A percentile compares a stretch with the other conserved stretches of the same genome.
These are phyloP conservation scores for Hippopotamyrus pictus DNA, from an alignment of 2,797 vertebrate species.

Conservation along the genomic window DNA sequence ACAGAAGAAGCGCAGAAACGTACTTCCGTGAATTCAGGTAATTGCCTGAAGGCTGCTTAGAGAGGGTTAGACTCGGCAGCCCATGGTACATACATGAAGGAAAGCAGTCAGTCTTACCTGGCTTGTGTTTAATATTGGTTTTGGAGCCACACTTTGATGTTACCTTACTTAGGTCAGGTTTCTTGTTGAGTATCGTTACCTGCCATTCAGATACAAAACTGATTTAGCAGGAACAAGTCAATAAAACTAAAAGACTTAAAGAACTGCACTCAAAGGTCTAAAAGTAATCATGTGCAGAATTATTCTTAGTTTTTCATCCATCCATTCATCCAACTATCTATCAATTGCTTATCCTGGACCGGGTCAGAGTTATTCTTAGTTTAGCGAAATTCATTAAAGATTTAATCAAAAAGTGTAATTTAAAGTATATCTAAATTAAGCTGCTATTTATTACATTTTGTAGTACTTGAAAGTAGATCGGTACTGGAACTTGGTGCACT, in stretches of 20 bases:
- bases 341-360: neutral
- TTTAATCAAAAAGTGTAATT: neutral
- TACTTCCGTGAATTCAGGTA: neutral
- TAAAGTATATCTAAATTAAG: neutral
- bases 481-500: neutral
- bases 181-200: conserved; percentile 92
- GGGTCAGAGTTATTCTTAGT: neutral
- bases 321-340: neutral
- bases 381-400: neutral
- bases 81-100: neutral
- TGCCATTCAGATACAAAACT: conserved; percentile 37
- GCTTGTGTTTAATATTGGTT: conserved; percentile 83
- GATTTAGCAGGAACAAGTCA: neutral
- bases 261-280: neutral
- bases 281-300: neutral
- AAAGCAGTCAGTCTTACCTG: conserved; percentile 60
- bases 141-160: conserved; percentile 91
- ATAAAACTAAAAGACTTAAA: neutral
- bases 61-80: neutral
- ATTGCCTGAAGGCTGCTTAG: neutral
- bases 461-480: neutral
- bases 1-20: neutral
- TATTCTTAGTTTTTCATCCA: neutral
- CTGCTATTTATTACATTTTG: neutral
- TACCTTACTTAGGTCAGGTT: conserved; percentile 86